Base-by-base conservation (phyloP, 2,113 vertebrate species). In the Gadus chalcogrammus region DNA sequence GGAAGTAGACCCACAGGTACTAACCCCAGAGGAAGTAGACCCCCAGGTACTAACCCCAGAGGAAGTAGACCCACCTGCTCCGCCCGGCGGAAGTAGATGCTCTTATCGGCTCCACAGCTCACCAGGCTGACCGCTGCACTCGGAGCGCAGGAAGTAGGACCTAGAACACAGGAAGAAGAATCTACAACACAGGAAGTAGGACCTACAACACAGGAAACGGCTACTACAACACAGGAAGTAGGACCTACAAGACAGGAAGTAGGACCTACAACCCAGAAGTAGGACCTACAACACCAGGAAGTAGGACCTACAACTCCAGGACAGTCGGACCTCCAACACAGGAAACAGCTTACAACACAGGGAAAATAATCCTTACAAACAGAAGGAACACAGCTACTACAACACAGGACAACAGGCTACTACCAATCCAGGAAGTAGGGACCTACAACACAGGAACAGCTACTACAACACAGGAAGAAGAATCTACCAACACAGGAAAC, bases 71-170 rank as follows among this genome's bases (percentile, higher is more conserved):
- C 31, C 31, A 96, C 96, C 93, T 86, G 86, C 17, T 95, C 94
- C 1, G 93, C 93, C 0, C 85, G 86, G 74, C 91, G 95, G 65
- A 98, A 96, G 81, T 96, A 96, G 81, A 98, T 93, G 76, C 95
- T 97, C 67, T 96, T 98, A 72, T 98, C 95, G 0, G 94, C 92
- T 11, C 96, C 95, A 58, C 96, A 98, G 90, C 94, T 97, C 64
- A 97, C 93, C 86, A 98, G 90, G 58, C 83, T 89, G 15, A 96
- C 73, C 28, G 85, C 81, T 0, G 92, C 82, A 68, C 86, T 84
- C 18, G 85, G 77, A 70, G 94, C 95, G 42, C 63, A 38, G 7
- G 8, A n/a, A 61, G 60, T 61, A 3, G 11, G 18, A 1, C 60
- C 18, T 12, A 72, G 55, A 59, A 80, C 38, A 52, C 31, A 77